Percentiles rank a stretch among this genome's conserved stretches.
These are phyloP conservation scores for Amblyraja radiata DNA, from an alignment of 2,797 vertebrate species.

Conservation along the genomic window DNA sequence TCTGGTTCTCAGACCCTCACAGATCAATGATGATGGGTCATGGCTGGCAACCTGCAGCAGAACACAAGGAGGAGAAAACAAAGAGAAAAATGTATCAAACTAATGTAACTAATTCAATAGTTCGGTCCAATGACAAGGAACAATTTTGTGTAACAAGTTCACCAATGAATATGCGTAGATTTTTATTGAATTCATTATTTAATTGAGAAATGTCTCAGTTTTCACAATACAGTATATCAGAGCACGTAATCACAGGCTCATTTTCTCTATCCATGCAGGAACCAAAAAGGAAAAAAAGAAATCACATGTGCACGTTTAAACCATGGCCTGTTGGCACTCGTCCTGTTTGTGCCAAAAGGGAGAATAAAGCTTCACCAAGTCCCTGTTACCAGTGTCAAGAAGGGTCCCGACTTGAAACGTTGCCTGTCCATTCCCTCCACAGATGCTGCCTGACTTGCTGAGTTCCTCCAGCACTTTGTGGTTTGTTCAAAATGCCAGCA, in stretches of 20 bases:
- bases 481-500: no score
- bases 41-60: conserved; percentile 17
- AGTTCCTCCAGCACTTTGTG: no score
- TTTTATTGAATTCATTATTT: conserved; percentile 13
- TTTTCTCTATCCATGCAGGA: neutral
- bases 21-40: neutral
- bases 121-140: neutral
- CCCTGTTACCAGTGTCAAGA: no score
- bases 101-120: neutral
- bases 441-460: no score
- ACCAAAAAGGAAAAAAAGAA: neutral
- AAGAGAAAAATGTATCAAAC: conserved; percentile 6
- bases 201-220: neutral
- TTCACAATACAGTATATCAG: neutral
- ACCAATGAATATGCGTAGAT: neutral
- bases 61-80: neutral
- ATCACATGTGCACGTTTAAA: neutral
- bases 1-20: neutral
- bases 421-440: no score
- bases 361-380: no score
- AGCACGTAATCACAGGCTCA: neutral
- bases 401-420: no score
- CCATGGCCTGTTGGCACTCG: neutral
- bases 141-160: neutral
- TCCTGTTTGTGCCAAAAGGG: neutral